phyloP scores from a whole-genome alignment of 2,797 vertebrate species.

The Trachurus trachurus region DNA sequence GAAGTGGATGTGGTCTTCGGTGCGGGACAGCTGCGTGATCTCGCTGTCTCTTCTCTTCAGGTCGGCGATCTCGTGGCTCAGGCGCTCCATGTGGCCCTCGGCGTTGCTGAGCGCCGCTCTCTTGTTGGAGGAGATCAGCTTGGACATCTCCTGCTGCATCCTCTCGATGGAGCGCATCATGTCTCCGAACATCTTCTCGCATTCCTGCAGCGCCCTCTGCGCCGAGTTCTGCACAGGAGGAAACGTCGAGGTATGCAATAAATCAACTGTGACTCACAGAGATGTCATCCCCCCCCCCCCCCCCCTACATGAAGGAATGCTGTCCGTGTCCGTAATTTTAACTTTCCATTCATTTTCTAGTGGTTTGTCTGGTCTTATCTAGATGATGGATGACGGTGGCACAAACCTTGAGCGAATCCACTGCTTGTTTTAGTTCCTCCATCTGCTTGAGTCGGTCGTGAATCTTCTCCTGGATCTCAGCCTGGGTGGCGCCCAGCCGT shows the following conservation, averaged over 20 bases:
- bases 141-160: slow-evolving; percentile 89
- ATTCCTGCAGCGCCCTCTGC: slow-evolving; percentile 86
- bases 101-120: slow-evolving; percentile 85
- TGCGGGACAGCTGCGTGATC: slow-evolving; percentile 87
- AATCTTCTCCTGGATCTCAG: slow-evolving; percentile 89
- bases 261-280: slow-evolving; percentile 42
- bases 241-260: slow-evolving; percentile 23
- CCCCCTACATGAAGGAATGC: slow-evolving; percentile 60
- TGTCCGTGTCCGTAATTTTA: slow-evolving; percentile 23
- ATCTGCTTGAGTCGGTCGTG: slow-evolving; percentile 89
- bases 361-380: slow-evolving; percentile 54
- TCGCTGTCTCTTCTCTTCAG: slow-evolving; percentile 87
- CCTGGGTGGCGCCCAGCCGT: slow-evolving; percentile 88
- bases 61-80: slow-evolving; percentile 86
- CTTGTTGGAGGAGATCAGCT: slow-evolving; percentile 88
- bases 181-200: slow-evolving; percentile 87
- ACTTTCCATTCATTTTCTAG: slow-evolving; percentile 16
- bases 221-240: slow-evolving; percentile 81
- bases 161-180: slow-evolving; percentile 89
- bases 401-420: slow-evolving; percentile 87
- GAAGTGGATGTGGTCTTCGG: slow-evolving; percentile 90
- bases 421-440: slow-evolving; percentile 88
- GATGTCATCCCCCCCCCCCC: slow-evolving; percentile 51
- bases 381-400: slow-evolving; percentile 29
- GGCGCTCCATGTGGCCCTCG: slow-evolving; percentile 86